Conservation (phyloP, 2,113 vertebrate species). For the rabbit (Oryctolagus cuniculus) region mOryCun1.1 NC_091438.1:73240501-73241000, state of each 20-base stretch:
- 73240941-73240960: background rate
- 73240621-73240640: too few species aligned
- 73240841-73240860: background rate
- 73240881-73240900: background rate
- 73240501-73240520: background rate
- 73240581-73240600: background rate
- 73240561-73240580: background rate
- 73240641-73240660: background rate
- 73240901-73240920: background rate
- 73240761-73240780: background rate
- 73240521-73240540: background rate
- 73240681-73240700: background rate
- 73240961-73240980: background rate
- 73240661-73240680: background rate
- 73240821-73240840: background rate
- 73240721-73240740: background rate
- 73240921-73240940: rapidly evolving
- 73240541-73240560: background rate
- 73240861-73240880: background rate
- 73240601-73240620: too few species aligned
- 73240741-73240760: background rate
- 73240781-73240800: background rate
- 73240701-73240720: background rate
- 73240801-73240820: background rate
- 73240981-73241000: background rate